These are phyloP conservation scores for Junonia oenone DNA, from an alignment of 2,888 invertebrate species.

Conservation along the genomic window DNA sequence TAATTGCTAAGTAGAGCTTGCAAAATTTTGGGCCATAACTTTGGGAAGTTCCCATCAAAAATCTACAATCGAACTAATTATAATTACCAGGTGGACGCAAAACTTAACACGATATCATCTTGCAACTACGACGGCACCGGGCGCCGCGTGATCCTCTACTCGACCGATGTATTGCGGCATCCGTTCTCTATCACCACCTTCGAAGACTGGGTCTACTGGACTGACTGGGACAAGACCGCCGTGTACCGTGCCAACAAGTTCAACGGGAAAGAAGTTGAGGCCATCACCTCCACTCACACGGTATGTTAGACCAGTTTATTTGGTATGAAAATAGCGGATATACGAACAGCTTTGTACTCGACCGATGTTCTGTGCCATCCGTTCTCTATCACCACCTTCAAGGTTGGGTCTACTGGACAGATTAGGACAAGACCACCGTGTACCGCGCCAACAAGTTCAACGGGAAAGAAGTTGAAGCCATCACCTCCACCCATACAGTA, in stretches of 20 bases:
- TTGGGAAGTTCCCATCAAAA: too few species aligned
- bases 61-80: not conserved
- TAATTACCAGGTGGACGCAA: conserved; percentile 86
- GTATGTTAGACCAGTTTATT: conserved; percentile 43
- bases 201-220: conserved; percentile 98
- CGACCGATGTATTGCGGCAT: conserved; percentile 89
- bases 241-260: conserved; percentile 96
- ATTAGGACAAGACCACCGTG: conserved; percentile 97
- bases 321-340: too few species aligned
- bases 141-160: conserved; percentile 87
- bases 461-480: conserved; percentile 87
- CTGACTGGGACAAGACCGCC: conserved; percentile 97
- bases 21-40: not conserved
- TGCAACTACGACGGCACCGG: conserved; percentile 92
- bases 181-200: conserved; percentile 98
- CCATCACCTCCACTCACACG: conserved; percentile 82
- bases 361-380: conserved; percentile 92
- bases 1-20: too few species aligned
- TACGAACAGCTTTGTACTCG: too few species aligned
- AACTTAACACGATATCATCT: conserved; percentile 92
- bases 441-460: conserved; percentile 95
- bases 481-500: conserved; percentile 79
- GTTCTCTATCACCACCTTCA: conserved; percentile 98
- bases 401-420: conserved; percentile 98
- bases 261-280: conserved; percentile 87